These are phyloP conservation scores for Mizuhopecten yessoensis DNA, from an alignment of 1,140 invertebrate genomes.

Conservation along the genomic window DNA sequence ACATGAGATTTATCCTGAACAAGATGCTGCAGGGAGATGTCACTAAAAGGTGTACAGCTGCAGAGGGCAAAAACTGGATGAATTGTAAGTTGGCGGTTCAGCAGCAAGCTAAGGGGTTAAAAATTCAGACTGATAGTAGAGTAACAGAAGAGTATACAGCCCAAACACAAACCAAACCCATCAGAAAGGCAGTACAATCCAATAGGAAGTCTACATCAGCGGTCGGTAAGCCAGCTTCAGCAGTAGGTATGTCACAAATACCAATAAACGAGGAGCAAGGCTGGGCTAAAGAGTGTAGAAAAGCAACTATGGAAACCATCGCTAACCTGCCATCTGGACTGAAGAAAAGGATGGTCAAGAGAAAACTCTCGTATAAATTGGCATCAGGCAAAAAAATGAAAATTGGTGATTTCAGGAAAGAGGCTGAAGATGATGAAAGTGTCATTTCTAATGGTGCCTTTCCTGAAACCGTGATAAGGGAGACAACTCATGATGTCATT, in stretches of 20 bases:
- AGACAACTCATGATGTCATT: background rate
- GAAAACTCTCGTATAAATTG: background rate
- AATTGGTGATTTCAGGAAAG: background rate
- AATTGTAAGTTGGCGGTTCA: conserved; percentile 1
- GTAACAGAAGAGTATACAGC: background rate
- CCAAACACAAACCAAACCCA: background rate
- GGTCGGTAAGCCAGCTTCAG: background rate
- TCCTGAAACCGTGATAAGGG: background rate
- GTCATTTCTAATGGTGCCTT: too few relatives aligned
- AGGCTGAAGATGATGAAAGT: background rate
- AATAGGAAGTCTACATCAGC: background rate
- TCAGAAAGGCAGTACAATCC: background rate
- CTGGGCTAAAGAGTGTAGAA: background rate
- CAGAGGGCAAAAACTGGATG: conserved; percentile 23
- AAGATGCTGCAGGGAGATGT: conserved; percentile 20
- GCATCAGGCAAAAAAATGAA: background rate
- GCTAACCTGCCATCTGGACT: background rate
- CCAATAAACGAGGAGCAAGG: background rate
- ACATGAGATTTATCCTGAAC: conserved; percentile 2
- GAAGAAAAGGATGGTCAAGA: background rate
- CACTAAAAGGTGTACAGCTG: background rate
- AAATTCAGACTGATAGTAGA: background rate
- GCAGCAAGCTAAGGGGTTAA: background rate
- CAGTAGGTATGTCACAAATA: background rate
- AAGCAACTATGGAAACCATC: background rate